Conservation (phyloP, 2,797 vertebrate genomes). For the Miichthys miiuy region DNA sequence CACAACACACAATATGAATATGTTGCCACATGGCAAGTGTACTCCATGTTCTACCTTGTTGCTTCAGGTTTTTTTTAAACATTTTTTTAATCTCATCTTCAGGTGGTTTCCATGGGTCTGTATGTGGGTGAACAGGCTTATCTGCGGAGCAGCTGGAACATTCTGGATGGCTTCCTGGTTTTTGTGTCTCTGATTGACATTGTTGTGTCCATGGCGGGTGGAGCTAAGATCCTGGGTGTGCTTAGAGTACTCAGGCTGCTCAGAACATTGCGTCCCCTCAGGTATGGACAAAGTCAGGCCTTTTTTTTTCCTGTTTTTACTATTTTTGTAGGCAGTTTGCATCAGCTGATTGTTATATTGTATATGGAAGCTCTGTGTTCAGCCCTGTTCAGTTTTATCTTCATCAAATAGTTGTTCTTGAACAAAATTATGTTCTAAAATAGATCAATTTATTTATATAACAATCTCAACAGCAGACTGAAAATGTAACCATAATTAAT, state of each 20-base stretch:
- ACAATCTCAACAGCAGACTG: constrained; percentile 8
- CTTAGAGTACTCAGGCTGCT: constrained; percentile 94
- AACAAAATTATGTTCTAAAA: neutral
- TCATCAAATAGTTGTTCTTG: neutral
- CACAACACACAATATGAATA: too few species aligned
- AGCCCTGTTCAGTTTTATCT: neutral
- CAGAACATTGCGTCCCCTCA: constrained; percentile 94
- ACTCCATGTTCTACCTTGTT: neutral
- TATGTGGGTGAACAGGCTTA: constrained; percentile 96
- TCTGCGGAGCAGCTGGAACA: constrained; percentile 97
- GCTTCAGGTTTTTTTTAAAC: neutral
- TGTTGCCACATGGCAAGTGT: neutral
- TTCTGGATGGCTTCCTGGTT: constrained; percentile 97
- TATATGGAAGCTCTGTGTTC: neutral
- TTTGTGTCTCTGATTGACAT: constrained; percentile 98
- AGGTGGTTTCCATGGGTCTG: constrained; percentile 97
- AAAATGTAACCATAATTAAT: neutral
- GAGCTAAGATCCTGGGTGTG: constrained; percentile 97
- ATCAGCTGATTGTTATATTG: neutral
- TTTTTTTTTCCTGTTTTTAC: neutral
- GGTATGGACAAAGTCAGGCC: constrained; percentile 79
- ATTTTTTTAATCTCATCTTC: neutral
- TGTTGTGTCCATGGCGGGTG: constrained; percentile 96
- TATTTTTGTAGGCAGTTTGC: neutral
- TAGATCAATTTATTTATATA: constrained; percentile 6